Conservation (phyloP, 2,888 invertebrate species). For the Gastrophysa polygoni region DNA sequence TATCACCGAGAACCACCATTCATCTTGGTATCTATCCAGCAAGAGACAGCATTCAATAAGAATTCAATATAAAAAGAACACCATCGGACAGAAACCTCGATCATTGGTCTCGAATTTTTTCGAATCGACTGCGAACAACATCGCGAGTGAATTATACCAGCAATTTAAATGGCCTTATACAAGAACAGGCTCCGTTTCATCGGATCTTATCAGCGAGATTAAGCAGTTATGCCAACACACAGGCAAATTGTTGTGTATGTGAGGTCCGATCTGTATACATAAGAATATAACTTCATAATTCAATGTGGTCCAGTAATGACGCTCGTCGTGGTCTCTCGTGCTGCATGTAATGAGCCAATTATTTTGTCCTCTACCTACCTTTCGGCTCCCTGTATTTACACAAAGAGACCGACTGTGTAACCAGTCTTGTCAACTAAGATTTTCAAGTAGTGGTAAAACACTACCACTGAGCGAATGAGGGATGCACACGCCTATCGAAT, state of each 20-base stretch:
- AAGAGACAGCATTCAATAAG: neutral
- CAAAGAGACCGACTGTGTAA: neutral
- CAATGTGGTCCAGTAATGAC: neutral
- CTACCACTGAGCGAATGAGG: too few species aligned
- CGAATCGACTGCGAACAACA: neutral
- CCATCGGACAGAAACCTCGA: too few species aligned
- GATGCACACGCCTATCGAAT: too few species aligned
- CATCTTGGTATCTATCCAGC: too few species aligned
- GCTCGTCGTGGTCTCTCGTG: neutral
- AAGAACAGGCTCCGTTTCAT: neutral
- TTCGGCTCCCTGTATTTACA: slow-evolving; percentile 11
- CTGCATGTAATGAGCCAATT: neutral
- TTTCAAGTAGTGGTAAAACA: too few species aligned
- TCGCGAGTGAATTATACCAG: slow-evolving; percentile 5
- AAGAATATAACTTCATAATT: slow-evolving; percentile 12
- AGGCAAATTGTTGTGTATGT: slow-evolving; percentile 19
- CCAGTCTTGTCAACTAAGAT: too few species aligned
- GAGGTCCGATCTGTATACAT: slow-evolving; percentile 11
- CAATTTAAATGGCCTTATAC: slow-evolving; percentile 5
- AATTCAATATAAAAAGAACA: too few species aligned
- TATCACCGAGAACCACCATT: too few species aligned
- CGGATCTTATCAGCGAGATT: slow-evolving; percentile 15
- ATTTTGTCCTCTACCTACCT: slow-evolving; percentile 5
- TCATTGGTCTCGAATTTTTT: too few species aligned
- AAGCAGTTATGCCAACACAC: slow-evolving; percentile 15